Percentiles rank a stretch among this genome's conserved stretches.
Evolutionary conservation across 2,113 vertebrate species (phyloP).

Genomic region (Paramormyrops kingsleyae): DNA sequence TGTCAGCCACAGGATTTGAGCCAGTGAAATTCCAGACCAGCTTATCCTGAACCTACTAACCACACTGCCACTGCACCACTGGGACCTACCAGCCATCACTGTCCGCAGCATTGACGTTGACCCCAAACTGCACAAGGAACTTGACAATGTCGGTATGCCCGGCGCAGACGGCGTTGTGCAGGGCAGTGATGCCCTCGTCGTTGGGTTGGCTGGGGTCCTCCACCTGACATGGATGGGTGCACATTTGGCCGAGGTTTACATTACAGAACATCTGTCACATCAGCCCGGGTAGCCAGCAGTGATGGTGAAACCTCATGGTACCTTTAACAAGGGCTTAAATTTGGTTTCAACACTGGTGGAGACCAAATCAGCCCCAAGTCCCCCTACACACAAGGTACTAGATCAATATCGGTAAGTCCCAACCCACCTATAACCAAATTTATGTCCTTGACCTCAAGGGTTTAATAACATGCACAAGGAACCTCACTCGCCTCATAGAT

Average conservation of each 20-base stretch:
- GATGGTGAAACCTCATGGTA: background rate
- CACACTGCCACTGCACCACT: background rate
- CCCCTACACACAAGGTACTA: background rate
- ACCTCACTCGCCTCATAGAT: conserved; percentile 80
- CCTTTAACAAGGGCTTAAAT: background rate
- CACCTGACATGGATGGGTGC: conserved; percentile 58
- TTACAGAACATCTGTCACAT: background rate
- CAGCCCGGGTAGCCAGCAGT: background rate
- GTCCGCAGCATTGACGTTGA: conserved; percentile 93
- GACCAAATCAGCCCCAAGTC: background rate
- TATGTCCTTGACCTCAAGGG: background rate
- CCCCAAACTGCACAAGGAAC: conserved; percentile 94
- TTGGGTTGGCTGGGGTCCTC: conserved; percentile 94
- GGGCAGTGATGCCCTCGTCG: conserved; percentile 93
- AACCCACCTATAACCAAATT: background rate
- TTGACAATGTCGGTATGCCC: conserved; percentile 94
- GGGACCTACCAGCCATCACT: conserved; percentile 88
- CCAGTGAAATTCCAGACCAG: background rate
- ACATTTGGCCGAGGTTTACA: background rate
- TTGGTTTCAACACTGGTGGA: background rate
- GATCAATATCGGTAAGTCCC: background rate
- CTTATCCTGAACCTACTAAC: background rate
- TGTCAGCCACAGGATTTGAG: background rate
- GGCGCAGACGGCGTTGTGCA: conserved; percentile 93
- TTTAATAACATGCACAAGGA: background rate